Evolutionary conservation across 2,113 vertebrate species (phyloP).

Genomic region (Myotis yumanensis): DNA sequence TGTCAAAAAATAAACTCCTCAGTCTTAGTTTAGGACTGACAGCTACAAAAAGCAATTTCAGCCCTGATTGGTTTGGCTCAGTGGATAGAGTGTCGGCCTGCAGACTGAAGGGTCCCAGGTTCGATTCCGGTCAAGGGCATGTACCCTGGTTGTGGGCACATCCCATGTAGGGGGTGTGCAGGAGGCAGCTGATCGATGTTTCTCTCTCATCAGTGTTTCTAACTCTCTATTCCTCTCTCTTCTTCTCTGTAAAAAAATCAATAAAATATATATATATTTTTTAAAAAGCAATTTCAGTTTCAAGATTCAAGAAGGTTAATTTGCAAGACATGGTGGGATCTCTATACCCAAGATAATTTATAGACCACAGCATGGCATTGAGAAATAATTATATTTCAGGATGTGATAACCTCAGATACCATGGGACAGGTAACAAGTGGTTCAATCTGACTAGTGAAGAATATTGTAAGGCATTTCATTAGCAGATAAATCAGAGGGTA

Average conservation of each 20-base stretch:
- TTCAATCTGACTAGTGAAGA: neutral
- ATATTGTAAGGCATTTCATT: neutral
- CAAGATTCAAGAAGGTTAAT: neutral
- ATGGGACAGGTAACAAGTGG: neutral
- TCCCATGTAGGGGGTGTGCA: too few relatives aligned
- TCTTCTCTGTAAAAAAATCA: too few relatives aligned
- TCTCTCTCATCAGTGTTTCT: too few relatives aligned
- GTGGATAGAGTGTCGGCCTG: too few relatives aligned
- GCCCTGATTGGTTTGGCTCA: too few relatives aligned
- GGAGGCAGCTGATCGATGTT: too few relatives aligned
- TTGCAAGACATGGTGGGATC: neutral
- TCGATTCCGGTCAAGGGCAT: too few relatives aligned
- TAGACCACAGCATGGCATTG: neutral
- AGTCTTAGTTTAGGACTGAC: neutral
- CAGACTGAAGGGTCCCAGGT: too few relatives aligned
- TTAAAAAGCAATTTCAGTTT: neutral
- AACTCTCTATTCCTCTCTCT: too few relatives aligned
- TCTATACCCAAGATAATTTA: neutral
- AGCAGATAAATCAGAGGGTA: neutral
- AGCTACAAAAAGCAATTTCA: neutral
- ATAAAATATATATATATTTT: too few relatives aligned
- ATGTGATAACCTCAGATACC: neutral
- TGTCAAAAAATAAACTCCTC: neutral
- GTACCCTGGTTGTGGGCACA: too few relatives aligned
- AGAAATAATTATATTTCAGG: neutral